phyloP scores from a whole-genome alignment of 2,888 invertebrate species.

The Idaea aversata region DNA sequence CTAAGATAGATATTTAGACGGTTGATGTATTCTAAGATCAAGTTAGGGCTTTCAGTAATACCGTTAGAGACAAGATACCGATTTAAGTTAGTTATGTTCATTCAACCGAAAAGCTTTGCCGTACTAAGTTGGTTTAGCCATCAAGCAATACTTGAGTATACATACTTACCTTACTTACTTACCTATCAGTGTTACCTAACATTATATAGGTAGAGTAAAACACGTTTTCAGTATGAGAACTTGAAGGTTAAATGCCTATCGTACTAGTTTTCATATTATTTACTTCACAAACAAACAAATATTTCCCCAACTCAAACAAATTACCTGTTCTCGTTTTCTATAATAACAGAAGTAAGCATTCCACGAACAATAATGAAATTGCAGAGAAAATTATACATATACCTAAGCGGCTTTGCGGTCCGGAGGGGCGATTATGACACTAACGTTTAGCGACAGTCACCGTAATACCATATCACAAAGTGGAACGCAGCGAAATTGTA shows the following conservation, averaged over 20 bases:
- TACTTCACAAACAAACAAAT: background rate
- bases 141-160: background rate
- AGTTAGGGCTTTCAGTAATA: background rate
- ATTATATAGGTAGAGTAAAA: background rate
- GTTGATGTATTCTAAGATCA: background rate
- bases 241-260: background rate
- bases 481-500: slow-evolving; percentile 41
- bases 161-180: background rate
- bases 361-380: slow-evolving; percentile 14
- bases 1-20: too few relatives aligned
- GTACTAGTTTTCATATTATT: background rate
- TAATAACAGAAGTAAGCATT: slow-evolving; percentile 3
- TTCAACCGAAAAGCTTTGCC: background rate
- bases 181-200: background rate
- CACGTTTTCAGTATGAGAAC: background rate
- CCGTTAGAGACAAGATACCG: background rate
- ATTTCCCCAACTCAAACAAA: background rate
- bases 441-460: slow-evolving; percentile 27
- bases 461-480: slow-evolving; percentile 36
- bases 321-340: background rate
- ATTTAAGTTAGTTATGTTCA: background rate
- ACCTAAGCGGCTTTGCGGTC: slow-evolving; percentile 25
- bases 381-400: slow-evolving; percentile 26
- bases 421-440: slow-evolving; percentile 27
- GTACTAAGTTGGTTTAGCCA: background rate